These are phyloP conservation scores for Acanthococcus lagerstroemiae DNA, from an alignment of 2,888 invertebrate species.

Conservation along the genomic window DNA sequence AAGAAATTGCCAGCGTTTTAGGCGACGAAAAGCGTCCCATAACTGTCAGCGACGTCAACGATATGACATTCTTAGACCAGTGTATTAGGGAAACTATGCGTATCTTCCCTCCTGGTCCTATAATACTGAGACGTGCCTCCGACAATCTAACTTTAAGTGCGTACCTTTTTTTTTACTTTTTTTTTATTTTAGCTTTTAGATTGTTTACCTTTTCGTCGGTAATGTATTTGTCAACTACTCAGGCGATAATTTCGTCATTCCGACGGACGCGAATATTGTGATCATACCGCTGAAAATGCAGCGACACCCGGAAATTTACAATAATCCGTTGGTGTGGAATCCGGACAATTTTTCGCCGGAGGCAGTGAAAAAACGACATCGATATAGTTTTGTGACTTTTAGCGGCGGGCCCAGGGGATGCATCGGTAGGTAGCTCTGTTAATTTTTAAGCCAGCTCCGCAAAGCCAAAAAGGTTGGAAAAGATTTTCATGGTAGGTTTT, in stretches of 20 bases:
- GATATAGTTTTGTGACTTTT: constrained; percentile 36
- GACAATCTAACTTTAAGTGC: constrained; percentile 35
- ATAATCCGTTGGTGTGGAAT: constrained; percentile 34
- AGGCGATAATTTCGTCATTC: constrained; percentile 32
- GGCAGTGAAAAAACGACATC: constrained; percentile 34
- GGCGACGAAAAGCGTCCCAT: constrained; percentile 40
- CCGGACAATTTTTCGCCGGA: constrained; percentile 35
- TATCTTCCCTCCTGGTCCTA: constrained; percentile 34
- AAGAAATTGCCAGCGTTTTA: constrained; percentile 34
- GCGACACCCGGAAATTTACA: constrained; percentile 33
- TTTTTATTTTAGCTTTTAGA: no score
- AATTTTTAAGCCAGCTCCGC: no score
- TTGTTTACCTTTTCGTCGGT: no score
- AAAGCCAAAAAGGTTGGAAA: no score
- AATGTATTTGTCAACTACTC: no score
- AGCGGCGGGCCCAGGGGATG: constrained; percentile 37
- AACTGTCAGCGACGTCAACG: constrained; percentile 43
- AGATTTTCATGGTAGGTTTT: background rate
- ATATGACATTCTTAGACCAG: constrained; percentile 35
- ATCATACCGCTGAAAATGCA: constrained; percentile 35
- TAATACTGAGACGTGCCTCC: constrained; percentile 34
- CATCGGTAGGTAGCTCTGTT: constrained; percentile 36
- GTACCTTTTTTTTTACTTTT: no score
- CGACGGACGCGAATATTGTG: constrained; percentile 33
- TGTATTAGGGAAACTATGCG: constrained; percentile 35